Base-by-base conservation (phyloP, 2,797 vertebrate species). In the Ambastaia sidthimunki region DNA sequence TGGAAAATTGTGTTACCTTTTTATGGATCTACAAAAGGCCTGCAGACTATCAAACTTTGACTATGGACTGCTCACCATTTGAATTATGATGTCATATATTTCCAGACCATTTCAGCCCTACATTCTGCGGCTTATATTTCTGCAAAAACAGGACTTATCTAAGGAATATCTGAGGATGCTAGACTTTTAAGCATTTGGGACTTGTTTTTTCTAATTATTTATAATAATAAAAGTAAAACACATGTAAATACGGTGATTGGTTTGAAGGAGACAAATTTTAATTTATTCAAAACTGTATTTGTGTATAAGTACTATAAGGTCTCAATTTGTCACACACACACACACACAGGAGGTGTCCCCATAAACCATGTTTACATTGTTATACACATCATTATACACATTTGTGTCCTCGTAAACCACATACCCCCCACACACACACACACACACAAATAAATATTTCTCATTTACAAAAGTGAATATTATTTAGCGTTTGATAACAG, bases 231-330 rank as follows among this genome's bases (percentile, higher is more conserved):
- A 80, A 74, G 52, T 76, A 84, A 84, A 86, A 68, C 41, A 93
- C 93, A 91, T 96, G 94, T 96, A 96, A 94, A 96, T 96, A 95
- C 92, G 91, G 91, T 91, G 91, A 93, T 92, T 91, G 89, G 84
- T 91, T 92, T 90, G 87, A 93, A 93, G 90, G 90, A 93, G 93
- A 94, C 90, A 91, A 91, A 93, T 93, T 94, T 95, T 94, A 93
- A 93, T 95, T 96, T 95, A 94, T 96, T 95, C 90, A 93, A 92
- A 95, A 87, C 88, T 95, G 95, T 90, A 94, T 93, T 92, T 89
- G 84, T 91, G 90, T 96, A 94, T 95, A 96, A 93, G 95, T 93
- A 95, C 92, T 94, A 92, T 91, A 93, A 91, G 91, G 93, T 91
- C 93, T 93, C 90, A 92, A 94, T 91, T 94, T 92, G 85, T 92